phyloP scores from a whole-genome alignment of 2,113 vertebrate genomes.

The Austrofundulus limnaeus region DNA sequence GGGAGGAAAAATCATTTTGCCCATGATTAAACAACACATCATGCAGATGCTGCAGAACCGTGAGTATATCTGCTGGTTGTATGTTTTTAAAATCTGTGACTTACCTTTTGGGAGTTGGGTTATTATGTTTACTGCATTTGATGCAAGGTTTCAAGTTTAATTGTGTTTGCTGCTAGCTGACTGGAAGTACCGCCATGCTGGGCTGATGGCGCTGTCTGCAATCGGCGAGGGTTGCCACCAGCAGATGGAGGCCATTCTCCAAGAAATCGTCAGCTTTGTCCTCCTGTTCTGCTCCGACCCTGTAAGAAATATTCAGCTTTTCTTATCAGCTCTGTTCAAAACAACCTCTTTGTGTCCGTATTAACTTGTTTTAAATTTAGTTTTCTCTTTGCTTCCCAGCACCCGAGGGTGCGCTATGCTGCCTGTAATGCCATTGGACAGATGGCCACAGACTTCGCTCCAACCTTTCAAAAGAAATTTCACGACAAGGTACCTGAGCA shows the following conservation, averaged over 20 bases:
- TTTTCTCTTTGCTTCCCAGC: constrained; percentile 75
- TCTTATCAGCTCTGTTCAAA: too few species aligned
- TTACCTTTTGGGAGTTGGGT: too few species aligned
- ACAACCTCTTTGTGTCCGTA: too few species aligned
- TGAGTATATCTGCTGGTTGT: constrained; percentile 71
- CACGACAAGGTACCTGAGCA: constrained; percentile 87
- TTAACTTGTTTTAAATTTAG: background rate
- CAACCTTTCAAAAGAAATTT: constrained; percentile 98
- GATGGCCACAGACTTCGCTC: constrained; percentile 98
- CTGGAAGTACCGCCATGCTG: constrained; percentile 97
- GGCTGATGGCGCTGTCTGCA: constrained; percentile 95
- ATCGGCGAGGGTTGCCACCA: constrained; percentile 98
- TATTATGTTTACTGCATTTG: too few species aligned
- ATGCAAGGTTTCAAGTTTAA: too few species aligned
- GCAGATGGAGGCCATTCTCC: constrained; percentile 98
- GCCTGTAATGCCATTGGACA: constrained; percentile 98
- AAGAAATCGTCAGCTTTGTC: constrained; percentile 95
- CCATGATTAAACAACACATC: constrained; percentile 98
- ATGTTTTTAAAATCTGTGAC: too few species aligned
- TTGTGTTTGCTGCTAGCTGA: constrained; percentile 79
- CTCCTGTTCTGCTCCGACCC: constrained; percentile 94
- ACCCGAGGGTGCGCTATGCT: constrained; percentile 93
- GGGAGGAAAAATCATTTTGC: constrained; percentile 94
- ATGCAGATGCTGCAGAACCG: constrained; percentile 98
- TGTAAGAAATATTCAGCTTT: too few species aligned